Evolutionary conservation across 2,888 invertebrate genomes (phyloP), one percentile per base, ranked within the genome.

Genomic region (Elegia similella): DNA sequence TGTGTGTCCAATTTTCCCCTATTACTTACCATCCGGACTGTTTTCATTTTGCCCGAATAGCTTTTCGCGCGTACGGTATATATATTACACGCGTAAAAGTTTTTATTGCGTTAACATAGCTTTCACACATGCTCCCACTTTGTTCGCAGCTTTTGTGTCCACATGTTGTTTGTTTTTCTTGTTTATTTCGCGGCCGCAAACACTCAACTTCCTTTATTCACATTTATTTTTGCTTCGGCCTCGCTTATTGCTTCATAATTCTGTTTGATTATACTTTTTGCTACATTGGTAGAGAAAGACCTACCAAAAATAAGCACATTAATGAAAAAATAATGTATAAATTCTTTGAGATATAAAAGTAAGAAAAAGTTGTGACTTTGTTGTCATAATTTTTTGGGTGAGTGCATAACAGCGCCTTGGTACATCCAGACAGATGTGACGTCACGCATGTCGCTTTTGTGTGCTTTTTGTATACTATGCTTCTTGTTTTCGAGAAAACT

Each of bases 71-170:
- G 3, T 2, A 12, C 10, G 5, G 12, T 50, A 34, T 12, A 15
- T 34, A 38, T 34, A 34, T 50, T 13, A 42, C 1, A n/a, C n/a
- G 29, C 42, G 43, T 29, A 43, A 43, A 53, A 53, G 53, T 53
- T 53, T 53, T 53, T 30, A 53, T 53, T 53, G 53, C 53, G 53
- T 30, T 52, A 42, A 42, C 53, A 42, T 42, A 34, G 50, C 50
- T 43, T 15, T 44, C 53, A 15, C 53, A 43, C 53, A 47, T 55
- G 55, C 34, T 55, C 38, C 15, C 47, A 13, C 32, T 55, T 47
- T 46, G 47, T 55, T 23, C 34, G 47, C 34, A 34, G 46, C 47
- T 46, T 55, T 38, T 55, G 44, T 46, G 55, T 46, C 47, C 47
- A 53, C 34, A 46, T 55, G 46, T 32, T 55, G 34, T 46, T 44